Conservation (phyloP, 2,888 invertebrate species). For the Ichneumoninae sp. region DNA sequence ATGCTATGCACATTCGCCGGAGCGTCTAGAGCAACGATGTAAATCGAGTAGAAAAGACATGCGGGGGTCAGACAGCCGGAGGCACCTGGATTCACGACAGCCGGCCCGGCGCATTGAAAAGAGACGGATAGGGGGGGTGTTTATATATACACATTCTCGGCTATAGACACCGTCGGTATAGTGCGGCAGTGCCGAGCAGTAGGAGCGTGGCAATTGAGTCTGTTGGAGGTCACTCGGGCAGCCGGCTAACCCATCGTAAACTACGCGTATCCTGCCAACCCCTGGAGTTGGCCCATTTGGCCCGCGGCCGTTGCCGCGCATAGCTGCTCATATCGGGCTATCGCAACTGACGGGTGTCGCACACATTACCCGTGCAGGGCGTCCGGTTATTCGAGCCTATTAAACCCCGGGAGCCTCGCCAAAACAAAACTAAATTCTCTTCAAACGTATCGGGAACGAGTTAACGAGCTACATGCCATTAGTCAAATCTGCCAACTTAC, state of each 20-base stretch:
- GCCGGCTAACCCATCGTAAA: slow-evolving; percentile 58
- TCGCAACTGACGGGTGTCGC: slow-evolving; percentile 10
- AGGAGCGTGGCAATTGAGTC: slow-evolving; percentile 50
- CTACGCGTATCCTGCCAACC: slow-evolving; percentile 52
- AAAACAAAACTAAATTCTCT: not conserved
- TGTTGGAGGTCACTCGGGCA: slow-evolving; percentile 68
- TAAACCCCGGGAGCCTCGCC: not conserved
- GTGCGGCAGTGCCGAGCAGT: slow-evolving; percentile 52
- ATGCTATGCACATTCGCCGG: not conserved
- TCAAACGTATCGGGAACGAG: not conserved
- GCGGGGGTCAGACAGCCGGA: slow-evolving; percentile 48
- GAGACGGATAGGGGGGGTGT: not conserved
- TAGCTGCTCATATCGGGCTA: slow-evolving; percentile 14
- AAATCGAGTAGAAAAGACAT: slow-evolving; percentile 62
- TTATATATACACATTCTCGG: slow-evolving; percentile 8
- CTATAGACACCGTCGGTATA: slow-evolving; percentile 29
- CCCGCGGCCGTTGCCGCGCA: slow-evolving; percentile 15
- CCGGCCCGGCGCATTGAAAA: slow-evolving; percentile 41
- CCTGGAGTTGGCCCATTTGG: slow-evolving; percentile 23
- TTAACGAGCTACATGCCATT: not conserved
- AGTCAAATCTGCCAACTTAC: not conserved
- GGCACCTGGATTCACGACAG: slow-evolving; percentile 50
- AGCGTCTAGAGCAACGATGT: slow-evolving; percentile 47
- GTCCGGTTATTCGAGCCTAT: slow-evolving; percentile 1
- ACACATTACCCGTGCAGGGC: slow-evolving; percentile 9